Percentiles rank a stretch among this genome's conserved stretches.
Conservation (phyloP, 2,888 invertebrate genomes). For the Pheosia tremula region DNA sequence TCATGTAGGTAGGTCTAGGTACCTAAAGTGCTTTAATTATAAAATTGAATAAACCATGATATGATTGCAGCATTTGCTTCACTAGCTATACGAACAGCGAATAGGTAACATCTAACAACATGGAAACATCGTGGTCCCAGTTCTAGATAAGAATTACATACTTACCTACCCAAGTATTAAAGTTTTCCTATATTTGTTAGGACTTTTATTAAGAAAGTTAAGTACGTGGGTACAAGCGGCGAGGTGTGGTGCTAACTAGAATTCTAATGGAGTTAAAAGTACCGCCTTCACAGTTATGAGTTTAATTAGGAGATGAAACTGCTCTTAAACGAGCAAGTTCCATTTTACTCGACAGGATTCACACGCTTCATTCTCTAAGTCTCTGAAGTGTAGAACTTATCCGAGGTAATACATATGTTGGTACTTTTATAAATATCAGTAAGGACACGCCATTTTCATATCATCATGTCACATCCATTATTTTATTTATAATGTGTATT, state of each 20-base stretch:
- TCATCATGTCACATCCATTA: no score
- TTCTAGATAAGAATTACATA: neutral
- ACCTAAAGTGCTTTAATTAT: no score
- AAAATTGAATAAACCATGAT: no score
- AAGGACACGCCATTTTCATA: no score
- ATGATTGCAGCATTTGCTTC: no score
- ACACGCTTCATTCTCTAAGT: neutral
- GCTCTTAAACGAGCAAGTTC: neutral
- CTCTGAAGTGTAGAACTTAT: neutral
- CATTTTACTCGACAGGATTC: neutral
- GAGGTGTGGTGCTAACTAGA: slow-evolving; percentile 9
- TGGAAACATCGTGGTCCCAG: neutral
- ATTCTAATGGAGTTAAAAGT: slow-evolving; percentile 12
- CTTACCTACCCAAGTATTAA: neutral
- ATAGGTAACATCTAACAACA: neutral
- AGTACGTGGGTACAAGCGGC: slow-evolving; percentile 8
- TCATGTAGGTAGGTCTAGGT: no score
- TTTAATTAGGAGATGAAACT: slow-evolving; percentile 1
- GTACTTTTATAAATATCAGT: no score
- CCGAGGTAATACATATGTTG: neutral
- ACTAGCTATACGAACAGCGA: neutral
- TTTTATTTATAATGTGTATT: no score
- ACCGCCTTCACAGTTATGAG: neutral
- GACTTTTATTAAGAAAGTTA: slow-evolving; percentile 18
- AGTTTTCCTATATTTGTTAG: slow-evolving; percentile 3